phyloP scores from a whole-genome alignment of 1,140 invertebrate species.

The Uloborus diversus region DNA sequence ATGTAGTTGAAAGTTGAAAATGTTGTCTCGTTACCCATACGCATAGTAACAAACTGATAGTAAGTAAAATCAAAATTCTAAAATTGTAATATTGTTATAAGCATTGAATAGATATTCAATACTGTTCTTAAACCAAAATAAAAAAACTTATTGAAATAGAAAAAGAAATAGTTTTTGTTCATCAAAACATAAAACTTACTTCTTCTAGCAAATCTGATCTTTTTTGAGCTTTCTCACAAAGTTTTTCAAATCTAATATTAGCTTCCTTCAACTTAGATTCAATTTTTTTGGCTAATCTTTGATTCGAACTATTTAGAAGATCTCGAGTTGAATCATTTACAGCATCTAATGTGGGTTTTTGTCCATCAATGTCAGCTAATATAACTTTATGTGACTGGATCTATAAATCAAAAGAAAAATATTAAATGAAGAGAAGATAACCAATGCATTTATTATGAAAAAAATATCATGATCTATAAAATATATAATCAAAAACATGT shows the following conservation, averaged over 20 bases:
- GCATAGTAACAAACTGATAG: too few species aligned
- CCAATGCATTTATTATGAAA: background rate
- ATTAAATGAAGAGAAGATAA: background rate
- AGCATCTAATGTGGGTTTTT: conserved; percentile 83
- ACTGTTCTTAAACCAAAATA: too few species aligned
- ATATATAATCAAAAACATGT: background rate
- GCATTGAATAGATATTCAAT: too few species aligned
- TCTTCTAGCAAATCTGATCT: conserved; percentile 84
- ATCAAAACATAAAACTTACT: conserved; percentile 58
- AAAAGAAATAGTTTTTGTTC: background rate
- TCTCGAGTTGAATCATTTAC: conserved; percentile 81
- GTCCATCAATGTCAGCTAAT: conserved; percentile 83
- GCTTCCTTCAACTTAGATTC: conserved; percentile 88
- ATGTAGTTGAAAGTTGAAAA: too few species aligned
- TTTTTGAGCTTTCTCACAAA: conserved; percentile 80
- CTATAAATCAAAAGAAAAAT: conserved; percentile 63
- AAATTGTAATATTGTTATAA: too few species aligned
- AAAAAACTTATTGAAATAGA: background rate
- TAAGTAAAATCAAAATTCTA: too few species aligned
- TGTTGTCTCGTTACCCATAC: too few species aligned
- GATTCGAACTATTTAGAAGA: conserved; percentile 84
- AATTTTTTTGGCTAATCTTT: conserved; percentile 86
- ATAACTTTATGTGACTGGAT: conserved; percentile 81
- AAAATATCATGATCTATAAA: background rate
- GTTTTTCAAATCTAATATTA: conserved; percentile 82